Evolutionary conservation across 2,113 vertebrate genomes (phyloP).

Genomic region (Aegithalos caudatus): DNA sequence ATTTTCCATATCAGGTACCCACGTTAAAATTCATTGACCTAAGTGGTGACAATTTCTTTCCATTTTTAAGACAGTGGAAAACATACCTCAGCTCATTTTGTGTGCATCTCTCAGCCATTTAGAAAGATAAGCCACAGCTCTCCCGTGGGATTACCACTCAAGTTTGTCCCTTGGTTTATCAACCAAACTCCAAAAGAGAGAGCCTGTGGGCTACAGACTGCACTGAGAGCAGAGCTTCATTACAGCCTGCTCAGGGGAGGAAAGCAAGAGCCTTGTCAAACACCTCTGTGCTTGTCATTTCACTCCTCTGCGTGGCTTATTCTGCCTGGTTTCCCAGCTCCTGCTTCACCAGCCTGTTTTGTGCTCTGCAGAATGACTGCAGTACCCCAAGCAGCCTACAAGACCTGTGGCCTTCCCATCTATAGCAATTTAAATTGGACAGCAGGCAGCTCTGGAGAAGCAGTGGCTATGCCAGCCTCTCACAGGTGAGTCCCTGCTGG

Average conservation of each 20-base stretch:
- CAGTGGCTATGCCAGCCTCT: not conserved
- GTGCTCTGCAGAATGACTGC: not conserved
- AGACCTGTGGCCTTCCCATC: not conserved
- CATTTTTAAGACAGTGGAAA: not conserved
- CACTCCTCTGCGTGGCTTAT: not conserved
- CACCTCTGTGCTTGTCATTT: not conserved
- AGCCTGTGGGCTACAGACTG: fast-evolving
- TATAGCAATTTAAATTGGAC: fast-evolving
- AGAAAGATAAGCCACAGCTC: not conserved
- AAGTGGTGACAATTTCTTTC: not conserved
- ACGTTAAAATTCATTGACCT: fast-evolving
- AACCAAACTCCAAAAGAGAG: not conserved
- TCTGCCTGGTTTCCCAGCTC: not conserved
- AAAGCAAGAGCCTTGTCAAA: fast-evolving
- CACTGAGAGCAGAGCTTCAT: fast-evolving
- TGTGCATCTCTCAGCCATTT: not conserved
- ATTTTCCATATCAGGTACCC: not conserved
- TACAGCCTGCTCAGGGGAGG: not conserved
- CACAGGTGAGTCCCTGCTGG: not conserved
- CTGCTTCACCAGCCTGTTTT: not conserved
- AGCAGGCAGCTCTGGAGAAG: not conserved
- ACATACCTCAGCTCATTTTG: not conserved
- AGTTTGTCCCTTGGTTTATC: not conserved
- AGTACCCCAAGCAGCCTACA: fast-evolving
- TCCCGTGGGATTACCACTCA: not conserved